Evolutionary conservation across 1,140 invertebrate species (phyloP).

Genomic region (Idris sp.): DNA sequence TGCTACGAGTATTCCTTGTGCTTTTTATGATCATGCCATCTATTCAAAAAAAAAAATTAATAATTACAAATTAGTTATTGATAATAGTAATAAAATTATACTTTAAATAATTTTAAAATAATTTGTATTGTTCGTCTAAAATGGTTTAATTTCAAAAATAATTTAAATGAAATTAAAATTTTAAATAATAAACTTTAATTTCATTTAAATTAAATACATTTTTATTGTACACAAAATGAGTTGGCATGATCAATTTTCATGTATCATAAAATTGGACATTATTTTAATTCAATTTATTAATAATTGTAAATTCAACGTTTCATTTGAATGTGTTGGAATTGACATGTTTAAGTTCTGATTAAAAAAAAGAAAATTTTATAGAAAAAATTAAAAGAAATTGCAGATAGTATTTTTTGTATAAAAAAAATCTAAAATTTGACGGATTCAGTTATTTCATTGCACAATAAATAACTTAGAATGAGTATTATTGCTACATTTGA

Average conservation of each 20-base stretch:
- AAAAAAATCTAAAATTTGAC: too few relatives aligned
- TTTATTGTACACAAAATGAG: slow-evolving; percentile 50
- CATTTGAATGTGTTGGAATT: slow-evolving; percentile 45
- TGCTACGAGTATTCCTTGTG: slow-evolving; percentile 60
- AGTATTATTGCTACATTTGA: too few relatives aligned
- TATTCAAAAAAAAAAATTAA: slow-evolving; percentile 44
- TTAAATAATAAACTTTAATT: too few relatives aligned
- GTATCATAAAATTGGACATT: slow-evolving; percentile 63
- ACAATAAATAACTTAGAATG: not conserved
- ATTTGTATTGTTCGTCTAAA: too few relatives aligned
- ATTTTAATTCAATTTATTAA: slow-evolving; percentile 54
- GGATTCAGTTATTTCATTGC: too few relatives aligned
- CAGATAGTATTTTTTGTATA: too few relatives aligned
- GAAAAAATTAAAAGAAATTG: too few relatives aligned
- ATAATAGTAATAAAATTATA: too few relatives aligned
- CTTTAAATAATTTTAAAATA: too few relatives aligned
- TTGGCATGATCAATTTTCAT: slow-evolving; percentile 52
- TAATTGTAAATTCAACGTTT: slow-evolving; percentile 49
- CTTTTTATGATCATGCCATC: slow-evolving; percentile 58
- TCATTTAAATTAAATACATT: too few relatives aligned
- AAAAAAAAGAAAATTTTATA: not conserved
- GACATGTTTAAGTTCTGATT: slow-evolving; percentile 45
- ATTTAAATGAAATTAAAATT: not conserved
- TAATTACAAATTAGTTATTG: slow-evolving; percentile 40
- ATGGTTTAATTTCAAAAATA: too few relatives aligned